These are phyloP conservation scores for Amblyjoppa proteus DNA, from an alignment of 2,888 invertebrate genomes.

Conservation along the genomic window DNA sequence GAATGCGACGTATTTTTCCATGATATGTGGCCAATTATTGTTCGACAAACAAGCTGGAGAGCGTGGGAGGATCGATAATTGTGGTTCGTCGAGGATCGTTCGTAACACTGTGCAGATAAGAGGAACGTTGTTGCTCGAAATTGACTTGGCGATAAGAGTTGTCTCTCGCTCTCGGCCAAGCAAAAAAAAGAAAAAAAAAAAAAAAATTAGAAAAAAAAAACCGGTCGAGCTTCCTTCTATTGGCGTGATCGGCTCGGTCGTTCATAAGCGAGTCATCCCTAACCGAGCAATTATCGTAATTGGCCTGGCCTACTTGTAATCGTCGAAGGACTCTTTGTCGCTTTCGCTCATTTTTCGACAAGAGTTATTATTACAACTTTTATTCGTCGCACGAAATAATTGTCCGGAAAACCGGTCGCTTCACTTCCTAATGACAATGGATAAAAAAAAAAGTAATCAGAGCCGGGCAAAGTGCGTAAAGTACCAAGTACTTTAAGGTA, in stretches of 20 bases:
- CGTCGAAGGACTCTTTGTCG: conserved; percentile 35
- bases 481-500: no score
- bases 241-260: conserved; percentile 64
- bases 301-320: conserved; percentile 68
- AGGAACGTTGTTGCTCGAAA: conserved; percentile 43
- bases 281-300: conserved; percentile 68
- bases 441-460: no score
- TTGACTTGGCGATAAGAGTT: conserved; percentile 57
- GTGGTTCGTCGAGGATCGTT: neutral
- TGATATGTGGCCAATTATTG: neutral
- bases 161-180: neutral
- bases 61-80: conserved; percentile 41
- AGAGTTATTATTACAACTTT: neutral
- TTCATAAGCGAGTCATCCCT: conserved; percentile 54
- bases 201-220: conserved; percentile 33
- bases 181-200: conserved; percentile 32
- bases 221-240: conserved; percentile 64
- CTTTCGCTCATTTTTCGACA: no score
- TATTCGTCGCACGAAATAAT: neutral
- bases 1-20: neutral
- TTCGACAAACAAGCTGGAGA: conserved; percentile 28
- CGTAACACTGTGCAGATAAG: conserved; percentile 52
- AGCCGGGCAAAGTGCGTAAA: no score
- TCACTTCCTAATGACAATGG: no score
- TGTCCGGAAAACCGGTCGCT: no score